Percentiles rank a stretch among this genome's conserved stretches.
Evolutionary conservation across 2,797 vertebrate genomes (phyloP).

Genomic region (Schizopygopsis pylzovi): DNA sequence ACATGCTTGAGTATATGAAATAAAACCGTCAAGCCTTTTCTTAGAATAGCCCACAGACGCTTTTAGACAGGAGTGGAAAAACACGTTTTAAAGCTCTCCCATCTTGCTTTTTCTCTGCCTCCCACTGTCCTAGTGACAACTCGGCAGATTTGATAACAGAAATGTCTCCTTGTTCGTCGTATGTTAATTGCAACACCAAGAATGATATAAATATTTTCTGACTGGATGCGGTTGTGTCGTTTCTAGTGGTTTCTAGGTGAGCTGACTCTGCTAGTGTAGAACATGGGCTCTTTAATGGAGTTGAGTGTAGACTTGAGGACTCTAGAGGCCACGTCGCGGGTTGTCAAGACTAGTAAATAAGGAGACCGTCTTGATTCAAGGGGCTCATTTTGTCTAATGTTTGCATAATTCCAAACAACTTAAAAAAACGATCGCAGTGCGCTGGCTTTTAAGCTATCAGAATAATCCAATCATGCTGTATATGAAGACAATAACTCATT

Average conservation of each 20-base stretch:
- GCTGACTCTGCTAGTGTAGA: background rate
- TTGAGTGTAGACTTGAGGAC: slow-evolving; percentile 6
- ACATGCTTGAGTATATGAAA: background rate
- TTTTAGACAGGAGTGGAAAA: slow-evolving; percentile 1
- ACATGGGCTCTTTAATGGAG: slow-evolving; percentile 2
- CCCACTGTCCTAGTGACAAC: background rate
- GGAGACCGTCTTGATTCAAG: slow-evolving; percentile 15
- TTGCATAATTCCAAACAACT: slow-evolving; percentile 30
- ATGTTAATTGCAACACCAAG: slow-evolving; percentile 34
- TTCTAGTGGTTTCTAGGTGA: slow-evolving; percentile 46
- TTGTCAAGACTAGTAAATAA: slow-evolving; percentile 36
- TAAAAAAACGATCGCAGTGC: slow-evolving; percentile 1
- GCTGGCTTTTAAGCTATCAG: background rate
- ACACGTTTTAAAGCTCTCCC: slow-evolving; percentile 10
- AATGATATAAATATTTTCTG: slow-evolving; percentile 38
- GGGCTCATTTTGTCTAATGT: slow-evolving; percentile 20
- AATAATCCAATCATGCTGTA: slow-evolving; percentile 10
- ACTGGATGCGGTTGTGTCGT: background rate
- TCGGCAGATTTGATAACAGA: slow-evolving; percentile 39
- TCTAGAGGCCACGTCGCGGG: slow-evolving; percentile 8
- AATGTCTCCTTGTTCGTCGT: slow-evolving; percentile 31
- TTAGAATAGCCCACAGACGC: background rate
- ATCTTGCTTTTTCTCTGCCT: background rate
- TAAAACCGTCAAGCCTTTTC: background rate
- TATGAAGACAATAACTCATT: slow-evolving; percentile 8